Base-by-base conservation (phyloP, 2,888 invertebrate species). In the Bimastos eiseni region DNA sequence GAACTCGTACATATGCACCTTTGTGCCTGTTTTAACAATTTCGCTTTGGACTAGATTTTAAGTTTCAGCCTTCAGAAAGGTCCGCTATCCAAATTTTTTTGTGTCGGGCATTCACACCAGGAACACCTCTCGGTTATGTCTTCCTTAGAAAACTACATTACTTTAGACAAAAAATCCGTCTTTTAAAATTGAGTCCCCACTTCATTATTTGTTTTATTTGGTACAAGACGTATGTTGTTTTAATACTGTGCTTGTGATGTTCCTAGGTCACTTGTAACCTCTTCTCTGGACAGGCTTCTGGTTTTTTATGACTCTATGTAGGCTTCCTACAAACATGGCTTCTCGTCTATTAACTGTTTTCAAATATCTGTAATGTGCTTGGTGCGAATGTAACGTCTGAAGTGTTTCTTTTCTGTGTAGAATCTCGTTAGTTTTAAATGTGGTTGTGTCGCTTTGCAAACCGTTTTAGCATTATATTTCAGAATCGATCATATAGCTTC, bases 351-450 rank as follows among this genome's bases (percentile, higher is more conserved):
- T 70, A n/a, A n/a, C 70, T 70, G 30, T 11, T 70, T n/a, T n/a
- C n/a, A 30, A 70, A 70, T 70, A n/a, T 70, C 30, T 70, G 13
- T 8, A n/a, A 30, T n/a, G n/a, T n/a, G 70, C 70, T 70, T 70
- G 70, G 8, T n/a, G n/a, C n/a, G n/a, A n/a, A 15, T 70, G 30
- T 17, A 11, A n/a, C n/a, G n/a, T n/a, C 70, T 70, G 70, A 30
- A 55, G 30, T 70, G 30, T n/a, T 70, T 70, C 70, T 70, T 70
- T 70, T 70, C n/a, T 0, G 17, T n/a, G 30, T 70, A 70, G 70
- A 70, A 70, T 70, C 70, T 70, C 70, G 70, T n/a, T 70, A 70
- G 70, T 70, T 70, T 70, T 70, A 30, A 55, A 70, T 49, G 70
- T 70, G 70, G 70, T 70, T 70, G 70, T 70, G n/a, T 70, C n/a